Evolutionary conservation across 2,113 vertebrate species (phyloP), one percentile per base, ranked within the genome.

Genomic region (Chrysochloris asiatica): DNA sequence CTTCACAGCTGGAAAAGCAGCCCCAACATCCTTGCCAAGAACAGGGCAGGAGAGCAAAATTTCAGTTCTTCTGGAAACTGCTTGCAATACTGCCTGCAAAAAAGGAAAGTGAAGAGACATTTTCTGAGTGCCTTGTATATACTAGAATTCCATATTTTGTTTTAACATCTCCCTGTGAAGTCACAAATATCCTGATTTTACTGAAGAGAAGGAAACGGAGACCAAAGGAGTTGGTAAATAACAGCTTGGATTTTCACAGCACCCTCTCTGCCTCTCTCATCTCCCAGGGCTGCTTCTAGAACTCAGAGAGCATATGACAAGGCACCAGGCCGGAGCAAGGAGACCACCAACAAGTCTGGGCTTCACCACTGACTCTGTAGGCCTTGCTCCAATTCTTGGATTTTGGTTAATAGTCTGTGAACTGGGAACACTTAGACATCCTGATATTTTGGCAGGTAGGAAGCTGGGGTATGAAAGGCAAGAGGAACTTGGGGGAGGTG

Each of bases 1-100:
- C 65, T 85, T 96, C 93, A 86, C 88, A 41, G 67, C 88, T 83
- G 81, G 83, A 92, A 81, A 94, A 80, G 71, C 4, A 22, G 86
- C 69, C 56, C n/a, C 2, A 0, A 75, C 41, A 38, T 14, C 50
- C 33, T 3, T 4, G 82, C 86, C 92, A 73, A 93, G 45, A 73
- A 88, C 82, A 43, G 61, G 50, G 71, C 41, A 80, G 47, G 83
- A 90, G 86, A 92, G 65, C 45, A 81, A 73, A 56, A 82, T 71
- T 90, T 63, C 63, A 91, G 88, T 82, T 59, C n/a, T 43, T 28
- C 33, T 48, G 0, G 14, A 54, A 56, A 48, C 72, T 17, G 26
- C 71, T 41, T 45, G 41, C 71, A 30, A 73, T 17, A 38, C 61
- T 28, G 87, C 82, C 80, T 89, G 77, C 73, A 89, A 84, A 91